A percentile compares a stretch with the other conserved stretches of the same genome.
phyloP scores from a whole-genome alignment of 2,113 vertebrate genomes.

The Neopipo cinnamomea region DNA sequence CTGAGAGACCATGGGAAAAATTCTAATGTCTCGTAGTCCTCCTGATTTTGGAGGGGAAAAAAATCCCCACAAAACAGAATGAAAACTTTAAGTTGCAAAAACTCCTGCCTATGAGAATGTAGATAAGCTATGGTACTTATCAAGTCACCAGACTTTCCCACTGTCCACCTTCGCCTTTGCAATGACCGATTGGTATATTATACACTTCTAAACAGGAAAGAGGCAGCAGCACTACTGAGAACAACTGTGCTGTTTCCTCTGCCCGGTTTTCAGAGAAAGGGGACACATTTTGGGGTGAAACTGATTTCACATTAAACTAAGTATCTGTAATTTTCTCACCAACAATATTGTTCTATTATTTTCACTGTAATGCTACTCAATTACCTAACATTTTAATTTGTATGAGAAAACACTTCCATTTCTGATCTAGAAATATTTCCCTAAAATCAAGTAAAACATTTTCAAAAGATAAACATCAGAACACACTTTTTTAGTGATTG shows the following conservation, averaged over 20 bases:
- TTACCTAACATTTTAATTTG: neutral
- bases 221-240: neutral
- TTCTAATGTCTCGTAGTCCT: neutral
- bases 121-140: neutral
- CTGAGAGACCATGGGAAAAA: neutral
- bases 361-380: neutral
- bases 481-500: neutral
- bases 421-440: neutral
- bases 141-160: neutral
- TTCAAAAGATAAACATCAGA: neutral
- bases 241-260: neutral
- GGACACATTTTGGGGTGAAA: neutral
- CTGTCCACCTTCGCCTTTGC: neutral
- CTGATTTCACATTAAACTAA: neutral
- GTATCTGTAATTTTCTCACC: neutral
- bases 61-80: neutral
- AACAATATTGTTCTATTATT: neutral
- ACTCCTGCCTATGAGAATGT: neutral
- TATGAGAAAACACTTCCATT: neutral
- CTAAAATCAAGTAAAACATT: neutral
- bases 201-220: neutral
- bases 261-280: neutral
- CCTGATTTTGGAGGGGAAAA: neutral
- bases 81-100: neutral
- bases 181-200: neutral